Base-by-base conservation (phyloP, 2,888 invertebrate species). In the Tinea semifulvella region DNA sequence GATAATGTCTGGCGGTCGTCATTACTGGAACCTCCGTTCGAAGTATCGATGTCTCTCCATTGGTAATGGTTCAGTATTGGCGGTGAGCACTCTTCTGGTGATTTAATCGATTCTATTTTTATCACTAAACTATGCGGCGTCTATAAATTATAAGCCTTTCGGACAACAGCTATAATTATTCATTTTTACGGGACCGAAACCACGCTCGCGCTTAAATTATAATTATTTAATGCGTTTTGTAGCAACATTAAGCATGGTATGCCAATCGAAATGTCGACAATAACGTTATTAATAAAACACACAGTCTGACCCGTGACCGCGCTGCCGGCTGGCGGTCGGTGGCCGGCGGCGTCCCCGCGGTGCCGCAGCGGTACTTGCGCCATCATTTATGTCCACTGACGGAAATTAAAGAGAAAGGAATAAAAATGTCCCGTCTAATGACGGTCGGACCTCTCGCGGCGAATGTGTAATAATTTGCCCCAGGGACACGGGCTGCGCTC, bases 341-440 rank as follows among this genome's bases (percentile, higher is more conserved):
- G 42, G 42, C 26, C 43, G 27, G 39, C 31, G 38, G 38, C 28
- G 27, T 25, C 42, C 47, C 42, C 31, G 46, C 39, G 43, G 46
- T 42, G 44, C 19, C 13, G 22, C 27, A 40, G 61, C 68, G 61
- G 61, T 65, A 66, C 71, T 67, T 67, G 60, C 66, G 66, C 69
- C 68, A 76, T 77, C 70, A 74, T 75, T 75, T 75, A 75, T 63
- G 60, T 67, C 62, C 62, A 63, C 62, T 73, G 73, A 74, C 69
- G 71, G 75, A 77, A 75, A 77, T 76, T 75, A 74, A 76, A 75
- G 73, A 70, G 76, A 76, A 65, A 72, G 62, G 68, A 69, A 75
- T 75, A 79, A 77, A 76, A 77, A 76, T 75, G 76, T 76, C 74
- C 68, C 70, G 60, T 55, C 62, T 75, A 76, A 75, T 71, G 73